Evolutionary conservation across 2,797 vertebrate genomes (phyloP).

Genomic region (Passerculus sandwichensis): DNA sequence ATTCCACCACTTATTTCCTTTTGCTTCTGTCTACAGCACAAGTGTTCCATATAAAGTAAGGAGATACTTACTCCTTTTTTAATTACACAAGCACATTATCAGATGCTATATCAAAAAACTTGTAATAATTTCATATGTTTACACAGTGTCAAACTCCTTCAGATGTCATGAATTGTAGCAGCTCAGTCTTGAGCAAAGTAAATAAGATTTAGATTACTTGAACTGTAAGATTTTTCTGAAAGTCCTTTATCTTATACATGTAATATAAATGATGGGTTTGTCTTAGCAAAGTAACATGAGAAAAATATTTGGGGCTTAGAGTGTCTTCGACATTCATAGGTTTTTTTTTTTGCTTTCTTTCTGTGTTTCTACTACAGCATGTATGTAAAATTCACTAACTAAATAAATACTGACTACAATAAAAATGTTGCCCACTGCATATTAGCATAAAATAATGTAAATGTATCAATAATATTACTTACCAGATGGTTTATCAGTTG

Average conservation of each 20-base stretch:
- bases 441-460: neutral
- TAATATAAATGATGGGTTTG: neutral
- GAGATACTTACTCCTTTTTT: neutral
- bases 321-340: neutral
- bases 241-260: neutral
- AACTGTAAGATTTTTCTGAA: neutral
- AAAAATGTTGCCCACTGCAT: neutral
- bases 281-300: neutral
- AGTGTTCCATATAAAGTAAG: neutral
- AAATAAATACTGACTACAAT: neutral
- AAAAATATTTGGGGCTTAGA: neutral
- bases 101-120: neutral
- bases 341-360: neutral
- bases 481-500: constrained; percentile 95
- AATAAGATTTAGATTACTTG: neutral
- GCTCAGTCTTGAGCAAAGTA: neutral
- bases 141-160: neutral
- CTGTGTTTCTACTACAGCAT: neutral
- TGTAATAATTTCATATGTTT: neutral
- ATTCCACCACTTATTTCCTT: neutral
- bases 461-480: constrained; percentile 68
- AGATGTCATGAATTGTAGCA: neutral
- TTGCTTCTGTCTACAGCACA: neutral
- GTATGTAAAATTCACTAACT: neutral
- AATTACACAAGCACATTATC: neutral